These are phyloP conservation scores for Microtus pennsylvanicus DNA, from an alignment of 2,113 vertebrate genomes.

Conservation along the genomic window DNA sequence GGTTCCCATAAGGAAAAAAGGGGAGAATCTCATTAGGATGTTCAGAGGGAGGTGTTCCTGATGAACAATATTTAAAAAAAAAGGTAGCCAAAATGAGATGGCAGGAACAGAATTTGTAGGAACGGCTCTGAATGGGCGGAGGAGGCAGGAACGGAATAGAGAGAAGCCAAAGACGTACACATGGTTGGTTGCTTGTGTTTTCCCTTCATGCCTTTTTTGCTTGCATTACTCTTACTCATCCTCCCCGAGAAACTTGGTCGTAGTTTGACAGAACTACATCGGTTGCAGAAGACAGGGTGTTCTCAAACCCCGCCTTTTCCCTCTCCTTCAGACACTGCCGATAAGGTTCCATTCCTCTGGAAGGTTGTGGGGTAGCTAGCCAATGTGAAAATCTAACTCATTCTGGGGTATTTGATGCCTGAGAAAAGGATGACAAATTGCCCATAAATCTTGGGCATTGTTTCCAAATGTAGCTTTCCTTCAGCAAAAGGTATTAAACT, in stretches of 20 bases:
- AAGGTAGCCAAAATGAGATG: neutral
- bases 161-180: neutral
- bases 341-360: neutral
- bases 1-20: neutral
- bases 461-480: neutral
- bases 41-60: neutral
- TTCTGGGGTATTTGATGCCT: neutral
- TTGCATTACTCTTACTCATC: neutral
- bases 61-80: neutral
- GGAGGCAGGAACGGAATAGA: neutral
- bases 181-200: neutral
- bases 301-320: neutral
- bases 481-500: neutral
- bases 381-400: neutral
- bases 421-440: neutral
- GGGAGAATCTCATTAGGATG: neutral
- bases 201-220: neutral
- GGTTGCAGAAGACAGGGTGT: neutral
- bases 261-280: neutral
- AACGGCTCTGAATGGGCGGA: neutral
- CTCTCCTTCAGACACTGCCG: neutral
- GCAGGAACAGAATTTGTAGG: neutral
- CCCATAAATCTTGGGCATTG: neutral
- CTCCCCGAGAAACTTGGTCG: neutral
- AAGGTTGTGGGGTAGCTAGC: neutral